These are phyloP conservation scores for Mimachlamys varia DNA, from an alignment of 2,888 invertebrate species.

Conservation along the genomic window DNA sequence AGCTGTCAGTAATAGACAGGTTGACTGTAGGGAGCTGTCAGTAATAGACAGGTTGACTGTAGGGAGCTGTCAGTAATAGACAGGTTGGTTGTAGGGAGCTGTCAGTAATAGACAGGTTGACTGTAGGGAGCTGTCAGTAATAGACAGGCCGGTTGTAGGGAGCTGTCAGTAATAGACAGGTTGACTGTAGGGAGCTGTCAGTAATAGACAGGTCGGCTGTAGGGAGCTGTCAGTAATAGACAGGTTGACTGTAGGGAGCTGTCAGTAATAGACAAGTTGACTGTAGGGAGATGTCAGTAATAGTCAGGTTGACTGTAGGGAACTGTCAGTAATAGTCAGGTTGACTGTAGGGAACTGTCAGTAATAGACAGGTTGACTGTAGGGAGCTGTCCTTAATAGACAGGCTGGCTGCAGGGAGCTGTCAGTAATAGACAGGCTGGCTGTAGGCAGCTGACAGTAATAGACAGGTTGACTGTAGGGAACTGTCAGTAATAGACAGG, in stretches of 20 bases:
- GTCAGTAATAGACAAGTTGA: not conserved
- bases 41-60: not conserved
- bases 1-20: not conserved
- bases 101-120: too few species aligned
- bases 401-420: not conserved
- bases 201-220: not conserved
- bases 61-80: not conserved
- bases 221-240: not conserved
- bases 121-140: too few species aligned
- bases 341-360: too few species aligned
- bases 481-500: not conserved
- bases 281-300: not conserved
- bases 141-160: too few species aligned
- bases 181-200: not conserved
- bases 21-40: not conserved
- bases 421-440: not conserved
- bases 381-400: too few species aligned
- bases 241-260: not conserved
- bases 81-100: not conserved
- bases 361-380: too few species aligned
- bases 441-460: not conserved
- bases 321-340: not conserved
- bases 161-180: not conserved
- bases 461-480: not conserved
- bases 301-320: not conserved